Base-by-base conservation (phyloP, 2,888 invertebrate species). In the Caenorhabditis wallacei region DNA sequence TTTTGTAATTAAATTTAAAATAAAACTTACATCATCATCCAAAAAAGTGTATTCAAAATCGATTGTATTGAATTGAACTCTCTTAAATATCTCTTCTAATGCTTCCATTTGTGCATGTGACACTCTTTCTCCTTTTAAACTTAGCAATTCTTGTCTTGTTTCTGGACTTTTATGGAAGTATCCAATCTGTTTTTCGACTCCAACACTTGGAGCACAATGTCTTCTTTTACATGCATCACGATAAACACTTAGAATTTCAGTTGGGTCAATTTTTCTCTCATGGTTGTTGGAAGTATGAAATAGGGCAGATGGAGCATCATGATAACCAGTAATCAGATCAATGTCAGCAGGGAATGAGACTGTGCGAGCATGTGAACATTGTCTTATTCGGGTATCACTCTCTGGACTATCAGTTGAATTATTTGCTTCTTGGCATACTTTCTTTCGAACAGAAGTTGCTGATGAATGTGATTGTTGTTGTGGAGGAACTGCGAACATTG, bases 71-170 rank as follows among this genome's bases (percentile, higher is more conserved):
- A 95, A 95, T 92, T 95, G 95, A 72, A 95, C 95, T 92, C 95
- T 94, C 91, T 95, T 94, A 81, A 96, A 94, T 79, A 97, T 94
- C 88, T 96, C 95, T 92, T 96, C 97, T 66, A 97, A 92, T 18
- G 96, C 95, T 93, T 97, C 96, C 92, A 95, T 95, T 84, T 95
- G 95, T 78, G 94, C 94, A 84, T 94, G 93, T 84, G 95, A 94
- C 82, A 95, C 93, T 85, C 94, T 93, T 85, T 94, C 94, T 81
- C 94, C 94, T 93, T 87, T 86, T 51, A 86, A 69, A 7, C 80
- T 83, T 24, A 89, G 63, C 7, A 72, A 35, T 54, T 88, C 88
- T 61, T 88, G 89, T 13, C 88, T 81, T 1, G 84, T 85, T 18
- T 72, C 74, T 3, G 86, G 69, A 43, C 80, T 79, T 26, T 82